A percentile compares a stretch with the other conserved stretches of the same genome.
Conservation (phyloP, 2,113 vertebrate species). For the Brachyhypopomus gauderio region DNA sequence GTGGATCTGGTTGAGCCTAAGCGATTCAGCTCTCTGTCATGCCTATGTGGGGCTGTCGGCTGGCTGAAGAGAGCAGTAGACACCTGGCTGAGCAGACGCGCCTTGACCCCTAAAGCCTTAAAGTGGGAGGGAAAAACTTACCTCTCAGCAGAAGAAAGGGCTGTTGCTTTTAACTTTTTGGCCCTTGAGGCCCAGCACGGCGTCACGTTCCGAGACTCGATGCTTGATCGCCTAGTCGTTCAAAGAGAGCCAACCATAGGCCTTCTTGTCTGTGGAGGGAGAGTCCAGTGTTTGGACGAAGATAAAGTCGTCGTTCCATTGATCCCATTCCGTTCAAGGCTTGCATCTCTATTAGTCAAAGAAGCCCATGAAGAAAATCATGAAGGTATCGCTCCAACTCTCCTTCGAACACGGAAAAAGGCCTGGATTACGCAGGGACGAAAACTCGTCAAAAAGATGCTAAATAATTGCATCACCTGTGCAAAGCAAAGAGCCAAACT, state of each 20-base stretch:
- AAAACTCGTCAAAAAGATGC: slow-evolving; percentile 20
- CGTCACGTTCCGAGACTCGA: too few relatives aligned
- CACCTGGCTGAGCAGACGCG: not conserved
- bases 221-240: too few relatives aligned
- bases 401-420: slow-evolving; percentile 20
- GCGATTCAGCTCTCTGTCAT: slow-evolving; percentile 27
- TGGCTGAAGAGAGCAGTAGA: slow-evolving; percentile 24
- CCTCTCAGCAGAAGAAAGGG: slow-evolving; percentile 22
- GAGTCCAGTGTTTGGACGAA: too few relatives aligned
- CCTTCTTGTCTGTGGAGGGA: too few relatives aligned
- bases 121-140: slow-evolving; percentile 38
- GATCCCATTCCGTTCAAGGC: slow-evolving; percentile 14
- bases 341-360: slow-evolving; percentile 16
- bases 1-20: slow-evolving; percentile 37
- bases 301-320: slow-evolving; percentile 34
- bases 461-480: slow-evolving; percentile 37
- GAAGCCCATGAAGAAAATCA: too few relatives aligned
- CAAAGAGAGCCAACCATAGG: too few relatives aligned
- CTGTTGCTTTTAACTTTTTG: not conserved
- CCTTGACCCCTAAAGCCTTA: not conserved
- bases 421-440: slow-evolving; percentile 35
- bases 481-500: too few relatives aligned
- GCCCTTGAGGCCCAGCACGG: too few relatives aligned
- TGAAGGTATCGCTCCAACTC: too few relatives aligned
- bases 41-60: slow-evolving; percentile 13